These are phyloP conservation scores for Cettia cetti DNA, from an alignment of 2,113 vertebrate genomes.

Conservation along the genomic window DNA sequence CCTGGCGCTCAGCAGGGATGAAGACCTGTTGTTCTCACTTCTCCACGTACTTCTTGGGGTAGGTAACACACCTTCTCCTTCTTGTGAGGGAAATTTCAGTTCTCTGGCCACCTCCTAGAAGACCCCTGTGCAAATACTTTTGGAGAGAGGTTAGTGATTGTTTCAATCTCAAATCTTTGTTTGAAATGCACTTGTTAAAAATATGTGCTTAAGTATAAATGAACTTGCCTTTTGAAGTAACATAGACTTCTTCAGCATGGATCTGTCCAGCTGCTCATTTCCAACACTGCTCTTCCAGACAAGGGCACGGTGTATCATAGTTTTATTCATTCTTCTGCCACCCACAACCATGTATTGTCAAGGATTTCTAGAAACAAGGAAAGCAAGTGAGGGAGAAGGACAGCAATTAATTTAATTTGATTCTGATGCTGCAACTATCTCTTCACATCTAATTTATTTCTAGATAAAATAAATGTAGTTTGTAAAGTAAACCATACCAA, in stretches of 20 bases:
- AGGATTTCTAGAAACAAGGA: not conserved
- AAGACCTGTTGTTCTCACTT: not conserved
- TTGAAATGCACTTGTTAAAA: constrained; percentile 56
- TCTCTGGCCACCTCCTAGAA: not conserved
- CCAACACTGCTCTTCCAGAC: not conserved
- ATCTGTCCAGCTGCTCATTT: not conserved
- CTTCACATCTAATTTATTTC: constrained; percentile 9
- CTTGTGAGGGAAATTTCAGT: not conserved
- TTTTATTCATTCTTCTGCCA: not conserved
- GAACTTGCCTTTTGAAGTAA: constrained; percentile 1
- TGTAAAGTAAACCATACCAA: not conserved
- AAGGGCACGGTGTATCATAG: not conserved
- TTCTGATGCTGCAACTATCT: not conserved
- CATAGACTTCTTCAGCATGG: not conserved
- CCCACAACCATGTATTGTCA: not conserved
- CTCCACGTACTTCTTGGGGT: not conserved
- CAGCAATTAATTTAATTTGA: not conserved
- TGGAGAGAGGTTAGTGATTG: not conserved
- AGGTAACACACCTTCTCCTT: not conserved
- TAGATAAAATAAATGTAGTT: not conserved
- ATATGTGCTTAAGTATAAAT: not conserved
- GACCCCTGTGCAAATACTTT: not conserved
- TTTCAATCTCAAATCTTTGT: not conserved
- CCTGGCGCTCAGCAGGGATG: not conserved
- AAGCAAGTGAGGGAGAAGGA: not conserved